Evolutionary conservation across 1,140 invertebrate species (phyloP).

Genomic region (Zaprionus vittiger): DNA sequence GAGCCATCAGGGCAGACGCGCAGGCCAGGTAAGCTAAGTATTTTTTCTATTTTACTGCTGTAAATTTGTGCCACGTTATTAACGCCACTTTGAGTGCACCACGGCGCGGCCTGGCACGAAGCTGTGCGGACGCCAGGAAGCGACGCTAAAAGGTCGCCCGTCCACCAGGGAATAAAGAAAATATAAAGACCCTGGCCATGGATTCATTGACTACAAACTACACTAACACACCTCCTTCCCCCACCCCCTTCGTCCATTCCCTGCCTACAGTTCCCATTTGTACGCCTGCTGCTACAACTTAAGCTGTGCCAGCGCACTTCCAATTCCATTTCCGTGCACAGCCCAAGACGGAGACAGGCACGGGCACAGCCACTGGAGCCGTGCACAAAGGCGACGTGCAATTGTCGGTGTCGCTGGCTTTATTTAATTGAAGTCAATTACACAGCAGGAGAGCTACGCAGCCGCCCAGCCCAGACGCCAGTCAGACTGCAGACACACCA

Average conservation of each 20-base stretch:
- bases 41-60: constrained; percentile 50
- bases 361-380: constrained; percentile 2
- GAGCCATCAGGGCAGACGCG: not conserved
- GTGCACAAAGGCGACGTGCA: constrained; percentile 68
- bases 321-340: constrained; percentile 42
- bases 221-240: not conserved
- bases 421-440: constrained; percentile 81
- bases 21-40: constrained; percentile 45
- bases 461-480: constrained; percentile 9
- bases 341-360: not conserved
- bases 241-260: not conserved
- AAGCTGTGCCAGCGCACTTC: constrained; percentile 49
- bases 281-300: constrained; percentile 34
- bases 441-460: constrained; percentile 67
- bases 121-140: constrained; percentile 41
- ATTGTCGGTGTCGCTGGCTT: constrained; percentile 73
- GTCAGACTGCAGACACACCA: constrained; percentile 20
- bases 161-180: constrained; percentile 27
- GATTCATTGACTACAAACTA: constrained; percentile 34
- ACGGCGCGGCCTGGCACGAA: constrained; percentile 19
- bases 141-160: constrained; percentile 58
- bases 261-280: not conserved
- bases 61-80: constrained; percentile 74
- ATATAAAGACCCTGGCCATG: constrained; percentile 34
- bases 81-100: constrained; percentile 71